Base-by-base conservation (phyloP, 1,140 invertebrate species). In the Zaprionus capensis region DNA sequence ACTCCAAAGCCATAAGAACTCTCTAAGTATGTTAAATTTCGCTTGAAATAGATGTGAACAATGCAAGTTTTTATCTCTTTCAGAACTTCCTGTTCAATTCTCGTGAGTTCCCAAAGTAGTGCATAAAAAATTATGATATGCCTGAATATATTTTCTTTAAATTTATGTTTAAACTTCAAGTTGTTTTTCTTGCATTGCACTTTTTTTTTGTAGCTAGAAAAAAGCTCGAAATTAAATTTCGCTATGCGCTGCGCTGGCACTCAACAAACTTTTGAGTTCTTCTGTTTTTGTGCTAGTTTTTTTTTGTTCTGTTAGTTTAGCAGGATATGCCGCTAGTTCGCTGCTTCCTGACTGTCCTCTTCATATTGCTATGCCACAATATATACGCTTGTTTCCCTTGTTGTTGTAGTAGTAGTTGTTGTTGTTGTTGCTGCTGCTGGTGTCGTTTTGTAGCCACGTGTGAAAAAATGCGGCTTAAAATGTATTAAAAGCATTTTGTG, bases 401-500 rank as follows among this genome's bases (percentile, higher is more conserved):
- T 34, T 34, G 31, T 51, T 71, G 69, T 31, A 31, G 28, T 31
- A 2, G 28, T 68, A 9, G 22, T 34, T 53, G 26, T 17, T 56
- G 12, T 49, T 57, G 64, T 59, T 75, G 36, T 41, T 74, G 65
- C 53, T 72, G 62, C 38, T 63, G 28, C 17, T 51, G 61, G 11
- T 75, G 56, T 66, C 78, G 78, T 87, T 80, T 81, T 87, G 68
- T 84, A 79, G 85, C 84, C 84, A 90, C 84, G 84, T 88, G 84
- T 88, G 81, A 88, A 84, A 88, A 87, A 88, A 88, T 90, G 84
- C 85, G 84, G 84, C 83, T 87, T 87, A 87, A 87, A 87, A 87
- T 83, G 83, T 87, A 88, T 90, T 88, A 88, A 88, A 90, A 88
- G 84, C 78, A 90, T 88, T 84, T 87, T 78, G 71, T 73, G 67